Conservation (phyloP, 2,113 vertebrate species). For the Camelus dromedarius region DNA sequence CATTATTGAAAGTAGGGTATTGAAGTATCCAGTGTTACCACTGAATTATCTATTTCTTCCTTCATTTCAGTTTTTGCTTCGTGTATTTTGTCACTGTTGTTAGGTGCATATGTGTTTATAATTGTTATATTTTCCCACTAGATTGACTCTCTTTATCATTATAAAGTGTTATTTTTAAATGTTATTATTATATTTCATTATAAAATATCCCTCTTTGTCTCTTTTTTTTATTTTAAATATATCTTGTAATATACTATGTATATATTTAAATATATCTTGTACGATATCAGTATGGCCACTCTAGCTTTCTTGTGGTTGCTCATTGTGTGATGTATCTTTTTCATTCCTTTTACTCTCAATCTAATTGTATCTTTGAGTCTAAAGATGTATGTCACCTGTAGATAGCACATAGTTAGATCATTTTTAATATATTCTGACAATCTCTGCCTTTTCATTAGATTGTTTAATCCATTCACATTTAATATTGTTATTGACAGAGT, state of each 20-base stretch:
- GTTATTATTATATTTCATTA: neutral
- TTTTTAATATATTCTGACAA: neutral
- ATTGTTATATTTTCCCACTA: neutral
- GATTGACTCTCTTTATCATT: neutral
- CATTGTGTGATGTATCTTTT: neutral
- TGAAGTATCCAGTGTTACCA: neutral
- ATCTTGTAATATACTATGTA: neutral
- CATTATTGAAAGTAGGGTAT: neutral
- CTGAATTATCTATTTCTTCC: neutral
- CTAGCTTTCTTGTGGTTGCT: neutral
- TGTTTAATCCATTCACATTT: neutral
- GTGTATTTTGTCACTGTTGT: neutral
- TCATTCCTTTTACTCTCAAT: neutral
- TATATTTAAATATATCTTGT: neutral
- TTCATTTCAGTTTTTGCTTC: neutral
- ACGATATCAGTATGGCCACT: neutral
- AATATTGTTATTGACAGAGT: neutral
- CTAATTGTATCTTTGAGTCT: neutral
- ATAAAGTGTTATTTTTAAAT: neutral
- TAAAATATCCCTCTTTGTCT: neutral
- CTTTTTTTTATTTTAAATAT: neutral
- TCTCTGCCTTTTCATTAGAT: neutral
- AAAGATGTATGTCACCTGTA: neutral
- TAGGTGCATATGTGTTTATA: neutral
- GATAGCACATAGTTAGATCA: neutral